These are phyloP conservation scores for Aphaenogaster ashmeadi DNA, from an alignment of 1,140 invertebrate genomes.

Conservation along the genomic window DNA sequence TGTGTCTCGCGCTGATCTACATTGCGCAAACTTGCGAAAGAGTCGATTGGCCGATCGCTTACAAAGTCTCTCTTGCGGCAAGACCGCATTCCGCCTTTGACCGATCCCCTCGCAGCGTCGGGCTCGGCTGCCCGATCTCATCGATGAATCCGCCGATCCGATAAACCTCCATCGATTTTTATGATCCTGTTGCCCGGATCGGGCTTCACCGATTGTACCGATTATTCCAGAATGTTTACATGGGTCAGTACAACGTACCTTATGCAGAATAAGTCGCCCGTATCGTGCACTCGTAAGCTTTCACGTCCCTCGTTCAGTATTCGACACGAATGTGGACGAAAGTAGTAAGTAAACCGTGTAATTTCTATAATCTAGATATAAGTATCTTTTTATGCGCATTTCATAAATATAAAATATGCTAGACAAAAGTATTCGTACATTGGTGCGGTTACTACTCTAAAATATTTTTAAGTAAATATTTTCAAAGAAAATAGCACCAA, in stretches of 20 bases:
- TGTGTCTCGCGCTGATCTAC: slow-evolving; percentile 55
- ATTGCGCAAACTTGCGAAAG: slow-evolving; percentile 70
- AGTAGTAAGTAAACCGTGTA: neutral
- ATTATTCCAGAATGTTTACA: slow-evolving; percentile 26
- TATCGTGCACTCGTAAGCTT: neutral
- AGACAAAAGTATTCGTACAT: no score
- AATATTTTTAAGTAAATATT: no score
- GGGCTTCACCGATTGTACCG: slow-evolving; percentile 63
- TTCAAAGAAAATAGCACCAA: no score
- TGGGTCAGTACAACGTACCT: neutral
- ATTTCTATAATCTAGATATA: neutral
- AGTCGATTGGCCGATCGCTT: slow-evolving; percentile 76
- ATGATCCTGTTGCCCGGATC: slow-evolving; percentile 67
- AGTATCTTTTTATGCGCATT: neutral
- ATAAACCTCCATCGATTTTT: slow-evolving; percentile 71
- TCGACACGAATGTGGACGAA: neutral
- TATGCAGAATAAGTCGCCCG: neutral
- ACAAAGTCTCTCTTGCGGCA: slow-evolving; percentile 80
- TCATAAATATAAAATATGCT: neutral
- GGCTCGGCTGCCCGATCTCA: slow-evolving; percentile 69
- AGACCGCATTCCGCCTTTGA: slow-evolving; percentile 81
- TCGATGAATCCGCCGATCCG: slow-evolving; percentile 77
- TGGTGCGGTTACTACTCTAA: no score
- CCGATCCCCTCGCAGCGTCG: slow-evolving; percentile 68
- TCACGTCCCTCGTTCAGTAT: neutral